These are phyloP conservation scores for Cyrtodaria siliqua DNA, from an alignment of 2,888 invertebrate genomes.

Conservation along the genomic window DNA sequence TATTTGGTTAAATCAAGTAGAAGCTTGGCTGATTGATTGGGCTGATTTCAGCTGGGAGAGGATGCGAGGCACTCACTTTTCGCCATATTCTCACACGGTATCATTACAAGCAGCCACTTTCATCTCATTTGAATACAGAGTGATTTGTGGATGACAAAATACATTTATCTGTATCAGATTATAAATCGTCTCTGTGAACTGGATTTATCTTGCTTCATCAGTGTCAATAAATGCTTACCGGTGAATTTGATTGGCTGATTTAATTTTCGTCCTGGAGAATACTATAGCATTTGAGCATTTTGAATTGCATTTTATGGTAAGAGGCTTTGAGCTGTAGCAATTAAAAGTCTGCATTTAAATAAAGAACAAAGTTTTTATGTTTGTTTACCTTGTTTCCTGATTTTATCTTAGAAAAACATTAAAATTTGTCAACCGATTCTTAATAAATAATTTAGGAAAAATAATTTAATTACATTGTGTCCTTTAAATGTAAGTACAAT, in stretches of 20 bases:
- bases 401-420: no score
- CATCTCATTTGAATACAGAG: conserved; percentile 63
- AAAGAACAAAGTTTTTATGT: no score
- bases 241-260: conserved; percentile 51
- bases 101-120: conserved; percentile 49
- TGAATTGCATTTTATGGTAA: no score
- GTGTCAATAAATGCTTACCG: conserved; percentile 54
- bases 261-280: conserved; percentile 13
- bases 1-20: conserved; percentile 59
- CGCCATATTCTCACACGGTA: conserved; percentile 10
- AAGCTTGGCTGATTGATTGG: conserved; percentile 56
- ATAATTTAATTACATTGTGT: no score
- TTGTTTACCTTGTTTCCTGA: no score
- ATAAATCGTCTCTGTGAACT: conserved; percentile 40
- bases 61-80: no score
- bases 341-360: no score
- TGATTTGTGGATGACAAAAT: conserved; percentile 62
- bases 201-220: conserved; percentile 56
- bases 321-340: no score
- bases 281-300: no score
- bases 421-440: no score
- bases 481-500: no score
- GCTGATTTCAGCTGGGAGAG: conserved; percentile 20
- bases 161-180: conserved; percentile 60
- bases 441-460: no score